These are phyloP conservation scores for Chymomyza costata DNA, from an alignment of 1,140 invertebrate species.

Conservation along the genomic window DNA sequence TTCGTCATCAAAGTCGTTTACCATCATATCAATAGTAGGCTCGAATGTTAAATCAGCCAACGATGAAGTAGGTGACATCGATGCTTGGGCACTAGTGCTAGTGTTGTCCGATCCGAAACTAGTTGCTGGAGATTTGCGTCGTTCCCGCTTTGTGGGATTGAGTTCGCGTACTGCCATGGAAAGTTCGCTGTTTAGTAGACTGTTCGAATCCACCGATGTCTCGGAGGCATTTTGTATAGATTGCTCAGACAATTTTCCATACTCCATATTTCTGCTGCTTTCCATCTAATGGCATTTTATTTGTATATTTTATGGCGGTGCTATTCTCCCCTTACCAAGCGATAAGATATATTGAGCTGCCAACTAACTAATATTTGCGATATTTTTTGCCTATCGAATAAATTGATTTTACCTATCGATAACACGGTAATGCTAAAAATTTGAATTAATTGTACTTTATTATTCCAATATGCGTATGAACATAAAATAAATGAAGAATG, in stretches of 20 bases:
- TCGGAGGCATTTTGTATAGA: conserved; percentile 38
- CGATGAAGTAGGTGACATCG: conserved; percentile 51
- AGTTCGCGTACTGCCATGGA: too few species aligned
- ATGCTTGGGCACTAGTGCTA: conserved; percentile 33
- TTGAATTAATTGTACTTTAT: conserved; percentile 10
- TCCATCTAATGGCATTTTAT: conserved; percentile 7
- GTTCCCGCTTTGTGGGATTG: conserved; percentile 52
- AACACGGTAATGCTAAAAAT: conserved; percentile 37
- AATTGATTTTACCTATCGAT: conserved; percentile 25
- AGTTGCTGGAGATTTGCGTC: conserved; percentile 53
- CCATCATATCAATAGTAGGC: conserved; percentile 90
- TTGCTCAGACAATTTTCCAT: conserved; percentile 25
- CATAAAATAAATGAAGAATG: conserved; percentile 21
- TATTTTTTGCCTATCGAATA: conserved; percentile 19
- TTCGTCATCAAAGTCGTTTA: conserved; percentile 98
- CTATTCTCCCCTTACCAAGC: too few species aligned
- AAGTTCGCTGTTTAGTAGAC: conserved; percentile 26
- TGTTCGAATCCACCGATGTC: conserved; percentile 33
- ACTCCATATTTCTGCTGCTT: conserved; percentile 8
- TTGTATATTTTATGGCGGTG: background rate
- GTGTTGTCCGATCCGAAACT: conserved; percentile 18
- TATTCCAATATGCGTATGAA: background rate
- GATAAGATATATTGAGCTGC: too few species aligned
- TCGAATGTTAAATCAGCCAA: conserved; percentile 77
- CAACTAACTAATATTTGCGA: too few species aligned